Base-by-base conservation (phyloP, 2,113 vertebrate genomes). In the Monopterus albus region DNA sequence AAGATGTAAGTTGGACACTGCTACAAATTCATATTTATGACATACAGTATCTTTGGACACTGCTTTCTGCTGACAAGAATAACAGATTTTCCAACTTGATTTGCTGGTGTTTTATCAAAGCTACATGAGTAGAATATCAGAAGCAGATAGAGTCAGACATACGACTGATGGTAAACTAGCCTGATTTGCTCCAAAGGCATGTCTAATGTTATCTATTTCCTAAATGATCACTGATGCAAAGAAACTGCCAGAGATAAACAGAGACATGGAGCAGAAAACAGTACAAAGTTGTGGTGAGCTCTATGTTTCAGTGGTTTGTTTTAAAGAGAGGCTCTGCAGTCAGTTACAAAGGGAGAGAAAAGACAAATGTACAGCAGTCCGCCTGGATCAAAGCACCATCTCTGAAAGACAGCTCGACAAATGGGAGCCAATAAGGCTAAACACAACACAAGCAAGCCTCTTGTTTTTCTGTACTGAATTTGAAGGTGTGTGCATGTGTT, bases 41-140 rank as follows among this genome's bases (percentile, higher is more conserved):
- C 26, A 73, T 50, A n/a, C n/a, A n/a, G n/a, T n/a, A 42, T 70
- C 35, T 31, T 74, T 47, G 72, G 56, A 76, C 67, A 51, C 59
- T 29, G 52, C 55, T 55, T 47, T 45, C 47, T 7, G 43, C 61
- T 77, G 70, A 82, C 62, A 71, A 63, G 28, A 39, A 57, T 83
- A 83, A 80, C 49, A 36, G 56, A 81, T 65, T 52, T 38, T 60
- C 40, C 46, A 33, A 45, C 69, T 72, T 59, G 29, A 70, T 65
- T 84, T 46, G 45, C 62, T 63, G 43, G 29, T 25, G 60, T 80
- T 86, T 68, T 59, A 83, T 83, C 72, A 75, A 61, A 62, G 67
- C 35, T 45, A 64, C 71, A 61, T 9, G 23, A 70, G 74, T 65
- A 51, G 51, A 67, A 84, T 78, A 75, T 69, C 64, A 65, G 47